These are phyloP conservation scores for Garrulus glandarius DNA, from an alignment of 2,797 vertebrate species.

Conservation along the genomic window DNA sequence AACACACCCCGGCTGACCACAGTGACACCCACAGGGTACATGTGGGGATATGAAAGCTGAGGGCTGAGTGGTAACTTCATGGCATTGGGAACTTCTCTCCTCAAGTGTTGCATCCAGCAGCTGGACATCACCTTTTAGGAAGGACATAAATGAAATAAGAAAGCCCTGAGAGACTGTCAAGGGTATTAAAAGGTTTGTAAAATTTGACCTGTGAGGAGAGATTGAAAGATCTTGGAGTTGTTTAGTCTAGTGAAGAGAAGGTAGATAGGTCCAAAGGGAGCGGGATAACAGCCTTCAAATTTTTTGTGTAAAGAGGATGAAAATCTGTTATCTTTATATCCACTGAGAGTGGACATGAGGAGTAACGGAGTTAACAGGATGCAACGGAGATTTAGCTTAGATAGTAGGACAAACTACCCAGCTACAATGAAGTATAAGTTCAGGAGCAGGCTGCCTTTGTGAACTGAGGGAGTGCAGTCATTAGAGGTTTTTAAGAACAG, in stretches of 20 bases:
- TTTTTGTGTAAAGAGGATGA: neutral
- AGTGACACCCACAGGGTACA: neutral
- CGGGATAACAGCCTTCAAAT: neutral
- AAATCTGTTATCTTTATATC: neutral
- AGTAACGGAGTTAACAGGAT: neutral
- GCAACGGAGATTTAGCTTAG: neutral
- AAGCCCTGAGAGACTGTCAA: neutral
- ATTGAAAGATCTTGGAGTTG: neutral
- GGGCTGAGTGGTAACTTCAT: neutral
- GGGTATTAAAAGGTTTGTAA: neutral
- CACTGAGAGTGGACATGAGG: neutral
- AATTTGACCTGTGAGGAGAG: neutral
- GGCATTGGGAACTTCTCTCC: neutral
- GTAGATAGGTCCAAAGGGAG: neutral
- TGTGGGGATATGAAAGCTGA: neutral
- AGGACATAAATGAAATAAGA: neutral
- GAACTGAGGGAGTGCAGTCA: neutral
- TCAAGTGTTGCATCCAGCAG: neutral
- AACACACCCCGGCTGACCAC: neutral
- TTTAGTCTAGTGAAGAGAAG: slow-evolving; percentile 8
- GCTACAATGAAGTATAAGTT: neutral
- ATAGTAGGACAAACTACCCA: neutral
- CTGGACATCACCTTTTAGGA: neutral
- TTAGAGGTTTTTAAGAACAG: neutral
- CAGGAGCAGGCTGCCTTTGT: neutral